A percentile compares a stretch with the other conserved stretches of the same genome.
phyloP scores from a whole-genome alignment of 2,113 vertebrate species.

The Sterrhoptilus dennistouni region DNA sequence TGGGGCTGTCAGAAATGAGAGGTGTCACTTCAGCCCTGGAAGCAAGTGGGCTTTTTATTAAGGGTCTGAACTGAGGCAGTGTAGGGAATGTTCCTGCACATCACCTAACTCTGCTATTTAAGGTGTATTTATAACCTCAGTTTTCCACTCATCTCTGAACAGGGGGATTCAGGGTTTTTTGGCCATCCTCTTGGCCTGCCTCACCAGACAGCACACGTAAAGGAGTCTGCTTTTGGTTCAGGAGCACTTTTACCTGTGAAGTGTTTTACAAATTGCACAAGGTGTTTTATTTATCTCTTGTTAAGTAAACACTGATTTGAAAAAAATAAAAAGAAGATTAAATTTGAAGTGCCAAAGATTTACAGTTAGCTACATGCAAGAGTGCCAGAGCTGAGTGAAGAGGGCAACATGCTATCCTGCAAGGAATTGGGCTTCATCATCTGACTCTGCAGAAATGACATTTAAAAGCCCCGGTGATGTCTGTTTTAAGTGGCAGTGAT shows the following conservation, averaged over 20 bases:
- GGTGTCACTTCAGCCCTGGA: neutral
- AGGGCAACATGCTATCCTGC: neutral
- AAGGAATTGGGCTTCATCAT: neutral
- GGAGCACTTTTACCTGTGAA: neutral
- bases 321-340: neutral
- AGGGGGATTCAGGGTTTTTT: neutral
- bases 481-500: neutral
- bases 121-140: neutral
- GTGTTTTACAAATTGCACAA: neutral
- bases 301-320: neutral
- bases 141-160: neutral
- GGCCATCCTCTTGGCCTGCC: rapidly evolving
- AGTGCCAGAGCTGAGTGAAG: neutral
- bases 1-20: neutral
- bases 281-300: neutral
- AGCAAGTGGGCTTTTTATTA: neutral
- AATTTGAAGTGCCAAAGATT: neutral
- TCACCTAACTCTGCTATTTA: neutral
- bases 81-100: neutral
- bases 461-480: slow-evolving; percentile 20
- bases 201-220: neutral
- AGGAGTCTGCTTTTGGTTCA: neutral
- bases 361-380: neutral
- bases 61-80: neutral
- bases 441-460: neutral